These are phyloP conservation scores for Parauchenoglanis ngamensis DNA, from an alignment of 2,797 vertebrate genomes.

Conservation along the genomic window DNA sequence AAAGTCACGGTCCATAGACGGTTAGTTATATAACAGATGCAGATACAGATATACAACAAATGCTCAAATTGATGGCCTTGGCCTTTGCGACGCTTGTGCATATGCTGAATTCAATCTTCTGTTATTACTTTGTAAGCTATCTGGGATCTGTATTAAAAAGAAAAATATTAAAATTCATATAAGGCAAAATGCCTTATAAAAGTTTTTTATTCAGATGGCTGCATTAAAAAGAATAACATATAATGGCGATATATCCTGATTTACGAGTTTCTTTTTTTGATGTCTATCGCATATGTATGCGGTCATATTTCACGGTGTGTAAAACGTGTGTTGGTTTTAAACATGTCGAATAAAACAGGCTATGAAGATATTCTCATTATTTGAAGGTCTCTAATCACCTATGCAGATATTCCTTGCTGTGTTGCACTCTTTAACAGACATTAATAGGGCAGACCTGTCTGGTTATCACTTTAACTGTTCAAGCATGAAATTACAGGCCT, in stretches of 20 bases:
- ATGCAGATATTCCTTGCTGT: not conserved
- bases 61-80: too few relatives aligned
- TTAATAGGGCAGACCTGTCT: not conserved
- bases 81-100: too few relatives aligned
- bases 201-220: not conserved
- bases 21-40: too few relatives aligned
- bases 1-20: too few relatives aligned
- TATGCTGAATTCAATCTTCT: too few relatives aligned
- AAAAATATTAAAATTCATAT: too few relatives aligned
- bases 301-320: not conserved
- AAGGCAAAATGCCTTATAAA: too few relatives aligned
- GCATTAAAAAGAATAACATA: not conserved
- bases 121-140: too few relatives aligned
- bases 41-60: too few relatives aligned
- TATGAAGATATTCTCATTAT: not conserved
- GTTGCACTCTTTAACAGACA: constrained; percentile 1
- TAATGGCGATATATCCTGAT: not conserved
- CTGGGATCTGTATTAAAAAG: too few relatives aligned
- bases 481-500: constrained; percentile 65
- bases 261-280: not conserved
- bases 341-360: not conserved
- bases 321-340: not conserved
- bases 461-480: constrained; percentile 27
- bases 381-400: not conserved
- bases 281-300: not conserved